phyloP scores from a whole-genome alignment of 2,797 vertebrate genomes.

The Enteromius anoplus region DNA sequence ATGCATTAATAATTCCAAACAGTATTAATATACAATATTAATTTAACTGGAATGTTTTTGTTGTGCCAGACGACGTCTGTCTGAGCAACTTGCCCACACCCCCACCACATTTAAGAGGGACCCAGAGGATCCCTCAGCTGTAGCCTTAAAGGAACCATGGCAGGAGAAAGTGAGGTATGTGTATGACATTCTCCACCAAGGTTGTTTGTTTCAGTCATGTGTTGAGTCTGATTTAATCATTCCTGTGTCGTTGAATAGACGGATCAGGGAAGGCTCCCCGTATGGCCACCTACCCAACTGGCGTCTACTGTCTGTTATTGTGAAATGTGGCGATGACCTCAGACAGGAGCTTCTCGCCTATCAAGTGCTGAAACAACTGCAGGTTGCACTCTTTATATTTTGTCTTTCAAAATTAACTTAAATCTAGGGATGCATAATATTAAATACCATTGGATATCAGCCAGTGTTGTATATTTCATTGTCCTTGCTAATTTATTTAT shows the following conservation, averaged over 20 bases:
- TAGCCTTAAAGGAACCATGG: slow-evolving; percentile 97
- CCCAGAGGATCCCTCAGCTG: slow-evolving; percentile 93
- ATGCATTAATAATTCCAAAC: background rate
- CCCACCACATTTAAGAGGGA: slow-evolving; percentile 92
- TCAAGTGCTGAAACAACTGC: slow-evolving; percentile 92
- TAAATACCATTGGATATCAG: background rate
- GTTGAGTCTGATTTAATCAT: background rate
- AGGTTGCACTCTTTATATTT: slow-evolving; percentile 73
- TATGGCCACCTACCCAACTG: slow-evolving; percentile 93
- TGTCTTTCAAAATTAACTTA: background rate
- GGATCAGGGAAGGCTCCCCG: slow-evolving; percentile 91
- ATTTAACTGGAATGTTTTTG: background rate
- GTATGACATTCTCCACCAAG: background rate
- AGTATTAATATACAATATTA: background rate
- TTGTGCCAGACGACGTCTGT: slow-evolving; percentile 84
- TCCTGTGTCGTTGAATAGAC: slow-evolving; percentile 70
- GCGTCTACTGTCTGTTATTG: slow-evolving; percentile 93
- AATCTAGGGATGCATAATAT: background rate
- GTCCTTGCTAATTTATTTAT: background rate
- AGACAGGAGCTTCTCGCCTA: slow-evolving; percentile 93
- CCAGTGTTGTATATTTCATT: background rate
- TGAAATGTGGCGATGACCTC: slow-evolving; percentile 95
- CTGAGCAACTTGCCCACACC: slow-evolving; percentile 92
- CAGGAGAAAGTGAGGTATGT: slow-evolving; percentile 93
- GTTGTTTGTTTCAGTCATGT: background rate